Evolutionary conservation across 2,797 vertebrate species (phyloP).

Genomic region (Anguilla pacifica): DNA sequence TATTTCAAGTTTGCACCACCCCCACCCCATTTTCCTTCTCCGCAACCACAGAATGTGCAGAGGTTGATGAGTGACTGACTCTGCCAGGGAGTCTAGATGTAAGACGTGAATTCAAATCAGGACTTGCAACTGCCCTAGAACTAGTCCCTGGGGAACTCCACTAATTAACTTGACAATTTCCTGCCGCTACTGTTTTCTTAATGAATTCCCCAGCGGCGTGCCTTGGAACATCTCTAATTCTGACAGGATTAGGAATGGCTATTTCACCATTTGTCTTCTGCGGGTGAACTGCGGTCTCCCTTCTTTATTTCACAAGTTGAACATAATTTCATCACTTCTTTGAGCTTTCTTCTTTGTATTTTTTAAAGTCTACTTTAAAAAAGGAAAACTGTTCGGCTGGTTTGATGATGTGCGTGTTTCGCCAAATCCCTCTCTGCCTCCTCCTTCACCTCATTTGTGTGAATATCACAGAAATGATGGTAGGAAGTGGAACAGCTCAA

Average conservation of each 20-base stretch:
- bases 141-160: constrained; percentile 18
- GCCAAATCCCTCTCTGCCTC: constrained; percentile 9
- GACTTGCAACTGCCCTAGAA: neutral
- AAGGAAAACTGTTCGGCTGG: neutral
- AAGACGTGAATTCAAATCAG: constrained; percentile 31
- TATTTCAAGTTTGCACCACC: neutral
- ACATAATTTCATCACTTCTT: neutral
- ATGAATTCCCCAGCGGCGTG: constrained; percentile 1
- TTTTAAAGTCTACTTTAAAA: neutral
- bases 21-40: neutral
- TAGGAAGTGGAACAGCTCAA: neutral
- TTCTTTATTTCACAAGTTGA: neutral
- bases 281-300: neutral
- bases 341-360: neutral
- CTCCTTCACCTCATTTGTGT: neutral
- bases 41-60: neutral
- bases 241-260: neutral
- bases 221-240: neutral
- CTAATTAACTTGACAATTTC: constrained; percentile 33
- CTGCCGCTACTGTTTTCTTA: constrained; percentile 24
- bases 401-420: constrained; percentile 33
- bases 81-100: neutral
- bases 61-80: neutral
- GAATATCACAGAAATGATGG: neutral
- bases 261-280: neutral